Percentiles rank a stretch among this genome's conserved stretches.
Conservation (phyloP, 2,888 invertebrate genomes). For the Emesis russula region DNA sequence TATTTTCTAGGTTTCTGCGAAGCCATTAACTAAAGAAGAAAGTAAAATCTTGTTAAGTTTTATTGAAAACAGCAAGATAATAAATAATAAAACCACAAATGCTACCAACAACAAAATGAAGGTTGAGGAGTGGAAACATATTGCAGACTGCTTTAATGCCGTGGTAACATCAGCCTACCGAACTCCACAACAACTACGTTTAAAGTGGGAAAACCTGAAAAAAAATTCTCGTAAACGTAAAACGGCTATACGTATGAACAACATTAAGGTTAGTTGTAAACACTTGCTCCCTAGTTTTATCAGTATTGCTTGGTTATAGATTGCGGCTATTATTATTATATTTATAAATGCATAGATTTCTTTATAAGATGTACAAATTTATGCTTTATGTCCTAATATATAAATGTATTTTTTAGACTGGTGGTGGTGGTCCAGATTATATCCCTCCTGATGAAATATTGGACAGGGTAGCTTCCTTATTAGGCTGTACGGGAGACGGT, state of each 20-base stretch:
- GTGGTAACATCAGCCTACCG: slow-evolving; percentile 20
- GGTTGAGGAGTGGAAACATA: slow-evolving; percentile 7
- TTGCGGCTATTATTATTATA: no score
- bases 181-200: slow-evolving; percentile 45
- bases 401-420: slow-evolving; percentile 20
- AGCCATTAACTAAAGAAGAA: background rate
- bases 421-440: slow-evolving; percentile 17
- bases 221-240: slow-evolving; percentile 14
- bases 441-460: slow-evolving; percentile 36
- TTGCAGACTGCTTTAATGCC: slow-evolving; percentile 25
- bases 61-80: slow-evolving; percentile 16
- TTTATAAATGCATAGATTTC: no score
- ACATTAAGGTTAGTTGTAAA: background rate
- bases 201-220: slow-evolving; percentile 54
- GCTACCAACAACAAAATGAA: slow-evolving; percentile 34
- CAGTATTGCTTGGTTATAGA: no score
- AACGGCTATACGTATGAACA: background rate
- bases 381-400: no score
- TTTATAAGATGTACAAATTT: no score
- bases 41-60: background rate
- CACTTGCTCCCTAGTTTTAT: no score
- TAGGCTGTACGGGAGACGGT: background rate
- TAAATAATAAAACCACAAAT: background rate
- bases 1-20: background rate
- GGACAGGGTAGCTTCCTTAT: slow-evolving; percentile 23